These are phyloP conservation scores for Pempheris klunzingeri DNA, from an alignment of 2,797 vertebrate species.

Conservation along the genomic window DNA sequence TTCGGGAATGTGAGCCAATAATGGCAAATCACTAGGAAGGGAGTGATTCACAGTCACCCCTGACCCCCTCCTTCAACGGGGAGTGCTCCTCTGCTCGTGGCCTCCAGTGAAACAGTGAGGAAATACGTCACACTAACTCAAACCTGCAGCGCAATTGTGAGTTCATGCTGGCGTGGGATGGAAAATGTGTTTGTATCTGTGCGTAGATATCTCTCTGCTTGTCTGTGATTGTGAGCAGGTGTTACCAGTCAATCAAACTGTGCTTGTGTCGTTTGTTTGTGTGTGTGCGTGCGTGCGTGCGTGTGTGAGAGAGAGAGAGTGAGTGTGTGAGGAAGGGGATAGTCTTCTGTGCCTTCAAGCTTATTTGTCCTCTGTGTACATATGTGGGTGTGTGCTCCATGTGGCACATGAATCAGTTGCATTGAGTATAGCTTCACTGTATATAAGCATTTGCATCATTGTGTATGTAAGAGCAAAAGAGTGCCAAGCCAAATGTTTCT, in stretches of 20 bases:
- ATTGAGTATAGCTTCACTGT: constrained; percentile 26
- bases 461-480: constrained; percentile 50
- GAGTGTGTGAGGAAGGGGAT: neutral
- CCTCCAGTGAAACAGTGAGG: constrained; percentile 40
- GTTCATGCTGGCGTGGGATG: constrained; percentile 54
- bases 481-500: constrained; percentile 49
- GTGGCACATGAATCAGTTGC: constrained; percentile 51
- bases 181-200: constrained; percentile 45
- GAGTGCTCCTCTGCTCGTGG: constrained; percentile 28
- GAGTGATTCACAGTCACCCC: constrained; percentile 64
- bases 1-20: constrained; percentile 40
- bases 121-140: constrained; percentile 57
- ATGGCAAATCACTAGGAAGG: constrained; percentile 36
- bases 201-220: constrained; percentile 32
- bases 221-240: constrained; percentile 44
- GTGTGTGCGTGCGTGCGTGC: too few species aligned
- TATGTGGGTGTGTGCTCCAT: constrained; percentile 49
- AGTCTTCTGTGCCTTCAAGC: constrained; percentile 31
- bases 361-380: constrained; percentile 11
- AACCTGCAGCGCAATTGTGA: constrained; percentile 30
- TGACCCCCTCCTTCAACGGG: constrained; percentile 21
- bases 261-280: neutral
- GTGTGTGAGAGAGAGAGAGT: too few species aligned
- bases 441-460: constrained; percentile 62
- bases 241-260: constrained; percentile 37